phyloP scores from a whole-genome alignment of 2,113 vertebrate genomes.

The Gulo gulo region DNA sequence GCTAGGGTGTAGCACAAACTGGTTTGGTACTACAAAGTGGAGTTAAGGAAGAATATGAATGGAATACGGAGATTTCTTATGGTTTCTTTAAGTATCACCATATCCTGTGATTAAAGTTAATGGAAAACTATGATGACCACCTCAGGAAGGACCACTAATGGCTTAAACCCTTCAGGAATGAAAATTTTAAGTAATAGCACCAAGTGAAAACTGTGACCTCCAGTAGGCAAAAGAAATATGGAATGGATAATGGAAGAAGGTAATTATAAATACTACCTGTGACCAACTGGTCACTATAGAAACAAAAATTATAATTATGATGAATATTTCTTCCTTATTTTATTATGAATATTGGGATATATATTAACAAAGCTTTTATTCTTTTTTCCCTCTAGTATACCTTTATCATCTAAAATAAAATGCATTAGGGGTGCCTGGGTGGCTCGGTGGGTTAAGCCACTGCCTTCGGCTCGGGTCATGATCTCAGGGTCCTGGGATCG shows the following conservation, averaged over 20 bases:
- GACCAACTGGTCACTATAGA: background rate
- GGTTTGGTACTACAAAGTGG: background rate
- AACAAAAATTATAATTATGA: background rate
- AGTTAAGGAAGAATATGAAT: background rate
- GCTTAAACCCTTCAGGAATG: background rate
- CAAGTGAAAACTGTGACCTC: background rate
- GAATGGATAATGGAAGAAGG: background rate
- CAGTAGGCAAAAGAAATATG: background rate
- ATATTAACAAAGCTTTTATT: background rate
- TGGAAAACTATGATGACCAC: background rate
- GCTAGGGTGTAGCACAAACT: background rate
- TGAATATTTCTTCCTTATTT: background rate
- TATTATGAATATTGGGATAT: background rate
- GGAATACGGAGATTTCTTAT: background rate
- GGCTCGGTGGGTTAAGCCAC: no score
- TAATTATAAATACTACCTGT: background rate
- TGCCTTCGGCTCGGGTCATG: no score
- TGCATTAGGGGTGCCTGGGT: background rate
- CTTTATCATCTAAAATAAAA: background rate
- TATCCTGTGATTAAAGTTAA: background rate
- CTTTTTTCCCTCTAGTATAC: background rate
- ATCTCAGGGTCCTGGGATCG: no score
- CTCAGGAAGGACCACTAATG: background rate
- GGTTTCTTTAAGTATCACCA: background rate
- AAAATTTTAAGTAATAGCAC: background rate